phyloP scores from a whole-genome alignment of 92 coral and sea anemone genomes.

The Palythoa heliodiscus region DNA sequence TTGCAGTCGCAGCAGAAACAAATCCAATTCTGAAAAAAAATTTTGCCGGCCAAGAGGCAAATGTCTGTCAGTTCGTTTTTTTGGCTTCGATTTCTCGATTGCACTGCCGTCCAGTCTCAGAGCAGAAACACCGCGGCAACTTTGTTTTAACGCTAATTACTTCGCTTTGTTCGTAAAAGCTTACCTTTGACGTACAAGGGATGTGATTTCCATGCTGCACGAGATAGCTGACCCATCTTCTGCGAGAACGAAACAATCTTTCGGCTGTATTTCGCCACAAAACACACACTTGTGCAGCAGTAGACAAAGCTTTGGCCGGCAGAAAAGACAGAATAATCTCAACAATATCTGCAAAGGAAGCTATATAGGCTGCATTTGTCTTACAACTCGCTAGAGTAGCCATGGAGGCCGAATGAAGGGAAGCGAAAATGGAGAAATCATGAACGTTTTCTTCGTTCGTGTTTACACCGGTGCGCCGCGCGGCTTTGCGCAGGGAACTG shows the following conservation, averaged over 20 bases:
- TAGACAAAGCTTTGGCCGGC: slow-evolving; percentile 78
- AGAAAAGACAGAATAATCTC: slow-evolving; percentile 81
- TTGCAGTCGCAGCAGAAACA: no score
- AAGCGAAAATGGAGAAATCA: not conserved
- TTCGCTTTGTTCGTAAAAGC: not conserved
- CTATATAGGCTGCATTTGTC: slow-evolving; percentile 58
- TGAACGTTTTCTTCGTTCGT: slow-evolving; percentile 1
- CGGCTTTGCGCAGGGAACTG: not conserved
- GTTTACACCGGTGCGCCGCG: slow-evolving; percentile 33
- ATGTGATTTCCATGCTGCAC: slow-evolving; percentile 74
- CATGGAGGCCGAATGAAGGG: slow-evolving; percentile 49
- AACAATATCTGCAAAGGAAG: slow-evolving; percentile 80
- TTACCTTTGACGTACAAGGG: slow-evolving; percentile 89
- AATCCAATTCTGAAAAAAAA: no score
- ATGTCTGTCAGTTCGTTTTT: no score
- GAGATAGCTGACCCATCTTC: slow-evolving; percentile 74
- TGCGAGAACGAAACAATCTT: slow-evolving; percentile 76
- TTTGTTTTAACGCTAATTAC: not conserved
- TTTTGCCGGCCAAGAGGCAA: no score
- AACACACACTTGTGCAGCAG: slow-evolving; percentile 79
- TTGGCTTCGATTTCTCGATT: not conserved
- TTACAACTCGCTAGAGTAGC: slow-evolving; percentile 56
- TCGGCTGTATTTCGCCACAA: slow-evolving; percentile 84
- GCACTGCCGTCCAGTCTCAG: not conserved
- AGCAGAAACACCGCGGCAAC: not conserved